Percentiles rank a stretch among this genome's conserved stretches.
These are phyloP conservation scores for Hassar affinis DNA, from an alignment of 2,113 vertebrate species.

Conservation along the genomic window DNA sequence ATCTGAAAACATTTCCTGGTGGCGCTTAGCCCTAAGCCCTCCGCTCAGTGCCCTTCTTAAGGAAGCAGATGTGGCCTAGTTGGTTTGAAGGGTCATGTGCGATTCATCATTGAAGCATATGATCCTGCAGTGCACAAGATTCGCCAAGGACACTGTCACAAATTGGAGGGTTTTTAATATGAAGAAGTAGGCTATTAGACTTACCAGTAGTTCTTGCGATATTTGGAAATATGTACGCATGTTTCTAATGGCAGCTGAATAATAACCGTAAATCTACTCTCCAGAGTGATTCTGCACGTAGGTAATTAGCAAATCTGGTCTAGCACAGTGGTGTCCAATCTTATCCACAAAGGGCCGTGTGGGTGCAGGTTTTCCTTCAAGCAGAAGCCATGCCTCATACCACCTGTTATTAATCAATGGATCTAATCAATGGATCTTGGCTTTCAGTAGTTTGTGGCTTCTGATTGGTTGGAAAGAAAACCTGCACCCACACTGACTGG, in stretches of 20 bases:
- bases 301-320: not conserved
- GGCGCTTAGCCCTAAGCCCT: not conserved
- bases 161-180: not conserved
- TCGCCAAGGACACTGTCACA: not conserved
- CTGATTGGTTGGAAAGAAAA: no score
- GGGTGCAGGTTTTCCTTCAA: no score
- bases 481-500: no score
- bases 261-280: not conserved
- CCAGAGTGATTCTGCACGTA: not conserved
- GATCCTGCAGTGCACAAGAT: not conserved
- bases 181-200: not conserved
- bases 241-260: not conserved
- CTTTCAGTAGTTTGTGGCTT: no score
- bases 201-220: not conserved
- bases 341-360: no score
- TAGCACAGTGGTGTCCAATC: no score
- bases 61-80: not conserved
- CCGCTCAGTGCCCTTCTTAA: not conserved
- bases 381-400: no score
- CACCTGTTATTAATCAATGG: no score
- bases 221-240: not conserved
- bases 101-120: slow-evolving; percentile 21
- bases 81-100: slow-evolving; percentile 24
- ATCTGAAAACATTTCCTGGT: not conserved
- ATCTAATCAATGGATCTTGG: no score